phyloP scores from a whole-genome alignment of 2,888 invertebrate genomes.

The Diloba caeruleocephala region DNA sequence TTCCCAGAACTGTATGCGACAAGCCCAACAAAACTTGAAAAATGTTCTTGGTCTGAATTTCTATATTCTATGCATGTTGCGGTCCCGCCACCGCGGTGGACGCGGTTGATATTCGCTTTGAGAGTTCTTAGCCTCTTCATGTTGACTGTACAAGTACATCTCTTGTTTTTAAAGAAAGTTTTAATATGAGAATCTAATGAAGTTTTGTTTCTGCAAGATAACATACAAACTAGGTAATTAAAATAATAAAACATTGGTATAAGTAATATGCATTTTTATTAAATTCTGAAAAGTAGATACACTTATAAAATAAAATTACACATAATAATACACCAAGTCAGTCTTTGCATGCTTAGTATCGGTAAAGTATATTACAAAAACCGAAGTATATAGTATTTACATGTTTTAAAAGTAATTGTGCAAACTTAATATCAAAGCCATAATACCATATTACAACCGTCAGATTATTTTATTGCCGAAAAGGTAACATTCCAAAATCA shows the following conservation, averaged over 20 bases:
- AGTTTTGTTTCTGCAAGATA: constrained; percentile 11
- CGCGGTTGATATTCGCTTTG: too few species aligned
- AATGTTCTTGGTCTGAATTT: too few species aligned
- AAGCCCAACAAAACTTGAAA: too few species aligned
- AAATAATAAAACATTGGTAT: constrained; percentile 49
- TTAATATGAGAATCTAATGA: not conserved
- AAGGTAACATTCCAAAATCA: constrained; percentile 33
- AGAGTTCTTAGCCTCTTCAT: too few species aligned
- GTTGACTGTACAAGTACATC: too few species aligned
- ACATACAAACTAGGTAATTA: constrained; percentile 1
- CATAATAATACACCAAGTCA: constrained; percentile 86
- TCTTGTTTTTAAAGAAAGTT: not conserved
- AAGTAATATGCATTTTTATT: constrained; percentile 75
- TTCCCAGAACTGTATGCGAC: too few species aligned
- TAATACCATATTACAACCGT: constrained; percentile 49
- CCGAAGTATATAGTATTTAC: constrained; percentile 55
- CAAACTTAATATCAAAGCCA: constrained; percentile 57
- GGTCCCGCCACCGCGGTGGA: too few species aligned
- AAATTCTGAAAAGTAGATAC: constrained; percentile 76
- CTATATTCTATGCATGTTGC: too few species aligned
- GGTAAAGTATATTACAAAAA: constrained; percentile 77
- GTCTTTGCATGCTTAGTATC: constrained; percentile 88
- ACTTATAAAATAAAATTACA: constrained; percentile 76
- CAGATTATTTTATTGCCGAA: constrained; percentile 48
- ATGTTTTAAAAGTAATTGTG: constrained; percentile 46